Base-by-base conservation (phyloP, 2,888 invertebrate genomes). In the Melangyna quadrimaculata region DNA sequence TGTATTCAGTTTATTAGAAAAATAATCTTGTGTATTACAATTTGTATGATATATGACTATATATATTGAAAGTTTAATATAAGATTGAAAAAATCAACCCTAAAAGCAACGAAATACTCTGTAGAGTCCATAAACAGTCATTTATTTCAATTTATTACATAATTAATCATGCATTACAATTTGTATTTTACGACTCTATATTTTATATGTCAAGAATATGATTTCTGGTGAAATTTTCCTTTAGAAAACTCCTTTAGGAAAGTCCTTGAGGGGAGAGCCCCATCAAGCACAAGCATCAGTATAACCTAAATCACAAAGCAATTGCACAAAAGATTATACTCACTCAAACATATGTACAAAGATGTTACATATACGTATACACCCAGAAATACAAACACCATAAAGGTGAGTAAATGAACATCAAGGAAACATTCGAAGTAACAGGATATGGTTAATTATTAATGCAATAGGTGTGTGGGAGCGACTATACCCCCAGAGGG, bases 401-500 rank as follows among this genome's bases (percentile, higher is more conserved):
- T 72, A 78, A 78, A 83, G 78, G 82, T 73, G 78, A 78, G 78
- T 17, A 82, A 78, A 83, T 78, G 78, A 82, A 78, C 69, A 73
- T 59, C 73, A 78, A 83, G 48, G 61, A 73, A 73, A 24, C 69
- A 69, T 73, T 70, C 48, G 29, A 19, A 63, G 78, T 55, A 69
- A 78, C 78, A 78, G 67, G 78, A 83, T 78, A 83, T 63, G 63
- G 69, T 83, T 83, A 83, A 78, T 83, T 83, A 83, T 83, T 78
- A 63, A 83, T 55, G 72, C 63, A 35, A 48, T 45, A 14, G 17
- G 53, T 10, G n/a, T n/a, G 1, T n/a, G 14, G 53, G 55, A 10
- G 27, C 5, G n/a, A 14, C n/a, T 22, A n/a, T n/a, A 24, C 35
- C 37, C 29, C 9, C 12, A 27, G 14, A 8, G 51, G 32, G 67